Conservation (phyloP, 2,113 vertebrate species). For the Tachycineta bicolor region DNA sequence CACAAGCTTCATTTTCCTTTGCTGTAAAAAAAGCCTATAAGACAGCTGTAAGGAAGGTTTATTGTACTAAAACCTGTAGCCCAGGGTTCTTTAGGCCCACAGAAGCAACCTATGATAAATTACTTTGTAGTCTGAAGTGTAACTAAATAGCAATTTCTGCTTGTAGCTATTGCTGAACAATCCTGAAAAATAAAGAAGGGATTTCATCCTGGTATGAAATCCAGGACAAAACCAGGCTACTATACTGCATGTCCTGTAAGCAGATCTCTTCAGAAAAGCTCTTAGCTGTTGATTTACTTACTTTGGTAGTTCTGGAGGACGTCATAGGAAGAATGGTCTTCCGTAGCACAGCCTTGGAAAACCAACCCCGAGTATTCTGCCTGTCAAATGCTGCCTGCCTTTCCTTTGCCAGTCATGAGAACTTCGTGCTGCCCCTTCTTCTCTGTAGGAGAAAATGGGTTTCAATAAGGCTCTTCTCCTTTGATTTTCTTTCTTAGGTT, state of each 20-base stretch:
- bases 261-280: not conserved
- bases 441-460: not conserved
- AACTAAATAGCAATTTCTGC: not conserved
- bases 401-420: accelerated
- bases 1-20: not conserved
- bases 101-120: not conserved
- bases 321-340: not conserved
- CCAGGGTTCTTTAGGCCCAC: not conserved
- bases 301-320: not conserved
- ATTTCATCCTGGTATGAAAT: not conserved
- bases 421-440: not conserved
- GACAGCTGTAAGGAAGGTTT: not conserved
- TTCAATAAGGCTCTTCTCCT: not conserved
- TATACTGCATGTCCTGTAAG: not conserved
- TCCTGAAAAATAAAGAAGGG: not conserved
- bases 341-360: not conserved
- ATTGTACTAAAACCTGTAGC: accelerated
- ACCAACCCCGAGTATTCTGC: not conserved
- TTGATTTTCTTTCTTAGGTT: not conserved
- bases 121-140: not conserved
- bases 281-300: not conserved
- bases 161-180: not conserved
- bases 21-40: not conserved
- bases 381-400: not conserved
- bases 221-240: not conserved